phyloP scores from a whole-genome alignment of 2,888 invertebrate species.

The Orthosia cruda region DNA sequence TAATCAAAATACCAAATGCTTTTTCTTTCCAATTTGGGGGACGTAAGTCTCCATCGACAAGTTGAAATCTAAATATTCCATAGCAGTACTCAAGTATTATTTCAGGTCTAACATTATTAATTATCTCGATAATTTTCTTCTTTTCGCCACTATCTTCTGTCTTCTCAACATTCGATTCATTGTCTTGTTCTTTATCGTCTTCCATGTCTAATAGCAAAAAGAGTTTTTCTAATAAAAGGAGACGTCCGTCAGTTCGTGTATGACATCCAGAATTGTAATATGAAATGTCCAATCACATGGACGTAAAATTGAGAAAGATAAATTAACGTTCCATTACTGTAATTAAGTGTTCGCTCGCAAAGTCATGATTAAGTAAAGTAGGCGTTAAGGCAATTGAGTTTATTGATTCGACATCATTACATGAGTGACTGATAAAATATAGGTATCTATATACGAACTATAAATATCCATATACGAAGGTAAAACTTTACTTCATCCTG shows the following conservation, averaged over 20 bases:
- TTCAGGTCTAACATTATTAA: slow-evolving; percentile 43
- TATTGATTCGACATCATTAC: slow-evolving; percentile 26
- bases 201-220: slow-evolving; percentile 26
- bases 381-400: slow-evolving; percentile 20
- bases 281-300: not conserved
- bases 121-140: slow-evolving; percentile 31
- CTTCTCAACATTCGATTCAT: slow-evolving; percentile 16
- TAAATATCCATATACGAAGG: too few relatives aligned
- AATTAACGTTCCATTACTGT: slow-evolving; percentile 39
- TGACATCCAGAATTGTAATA: slow-evolving; percentile 1
- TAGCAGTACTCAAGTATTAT: slow-evolving; percentile 41
- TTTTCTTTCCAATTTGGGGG: slow-evolving; percentile 46
- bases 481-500: not conserved
- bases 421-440: not conserved
- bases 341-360: slow-evolving; percentile 34
- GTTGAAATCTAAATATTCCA: slow-evolving; percentile 51
- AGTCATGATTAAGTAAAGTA: slow-evolving; percentile 35
- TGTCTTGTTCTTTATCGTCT: slow-evolving; percentile 35
- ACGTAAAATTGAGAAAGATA: slow-evolving; percentile 20
- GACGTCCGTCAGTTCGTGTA: slow-evolving; percentile 29
- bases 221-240: not conserved
- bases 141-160: slow-evolving; percentile 20
- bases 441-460: too few relatives aligned
- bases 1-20: slow-evolving; percentile 36
- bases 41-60: slow-evolving; percentile 39